Evolutionary conservation across 2,113 vertebrate genomes (phyloP).

Genomic region (Bos indicus): DNA sequence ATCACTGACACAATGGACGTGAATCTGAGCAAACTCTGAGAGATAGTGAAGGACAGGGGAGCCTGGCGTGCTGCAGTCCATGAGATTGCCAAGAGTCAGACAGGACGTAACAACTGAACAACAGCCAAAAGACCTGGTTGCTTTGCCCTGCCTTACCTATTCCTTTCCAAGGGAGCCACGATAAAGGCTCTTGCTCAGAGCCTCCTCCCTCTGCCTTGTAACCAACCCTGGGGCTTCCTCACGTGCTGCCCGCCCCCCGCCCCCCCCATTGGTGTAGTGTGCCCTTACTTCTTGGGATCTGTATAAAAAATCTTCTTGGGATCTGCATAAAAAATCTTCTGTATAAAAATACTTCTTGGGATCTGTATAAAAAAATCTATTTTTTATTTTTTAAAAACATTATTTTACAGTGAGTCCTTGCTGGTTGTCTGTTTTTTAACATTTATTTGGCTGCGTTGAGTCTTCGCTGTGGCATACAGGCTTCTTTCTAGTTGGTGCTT

Average conservation of each 20-base stretch:
- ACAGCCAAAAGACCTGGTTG: not conserved
- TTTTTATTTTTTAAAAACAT: not conserved
- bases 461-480: not conserved
- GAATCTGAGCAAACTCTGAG: not conserved
- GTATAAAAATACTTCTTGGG: not conserved
- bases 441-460: not conserved
- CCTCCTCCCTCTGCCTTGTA: not conserved
- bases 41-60: not conserved
- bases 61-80: not conserved
- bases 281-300: not conserved
- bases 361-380: not conserved
- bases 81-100: not conserved
- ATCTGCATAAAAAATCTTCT: too few relatives aligned
- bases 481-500: not conserved
- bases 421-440: not conserved
- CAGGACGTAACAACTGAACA: not conserved
- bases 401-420: not conserved
- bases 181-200: not conserved
- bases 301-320: not conserved
- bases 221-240: not conserved
- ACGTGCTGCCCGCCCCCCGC: rapidly evolving
- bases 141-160: not conserved
- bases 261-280: not conserved
- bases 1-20: not conserved
- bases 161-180: not conserved